Conservation (phyloP, 2,888 invertebrate species). For the Macrophya annulata region DNA sequence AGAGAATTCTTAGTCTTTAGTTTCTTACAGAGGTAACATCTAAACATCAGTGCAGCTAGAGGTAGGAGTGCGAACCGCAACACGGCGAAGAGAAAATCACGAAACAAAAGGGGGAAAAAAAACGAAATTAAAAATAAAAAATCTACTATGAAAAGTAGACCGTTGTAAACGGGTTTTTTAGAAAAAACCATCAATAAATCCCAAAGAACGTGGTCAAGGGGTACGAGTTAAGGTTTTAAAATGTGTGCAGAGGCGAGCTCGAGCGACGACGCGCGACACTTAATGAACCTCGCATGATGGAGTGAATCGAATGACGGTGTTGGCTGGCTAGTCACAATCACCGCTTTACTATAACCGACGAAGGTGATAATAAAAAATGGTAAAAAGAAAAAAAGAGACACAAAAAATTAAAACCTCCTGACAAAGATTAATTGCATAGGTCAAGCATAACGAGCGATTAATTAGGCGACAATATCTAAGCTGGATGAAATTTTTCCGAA, state of each 20-base stretch:
- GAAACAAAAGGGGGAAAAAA: not conserved
- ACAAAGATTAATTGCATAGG: constrained; percentile 69
- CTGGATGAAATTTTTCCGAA: not conserved
- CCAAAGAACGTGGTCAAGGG: not conserved
- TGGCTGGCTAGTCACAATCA: constrained; percentile 26
- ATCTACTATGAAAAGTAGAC: not conserved
- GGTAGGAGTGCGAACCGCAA: not conserved
- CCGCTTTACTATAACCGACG: constrained; percentile 12
- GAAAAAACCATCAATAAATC: constrained; percentile 35
- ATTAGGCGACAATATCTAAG: constrained; percentile 62
- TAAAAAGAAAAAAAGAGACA: constrained; percentile 22
- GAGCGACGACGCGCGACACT: constrained; percentile 56
- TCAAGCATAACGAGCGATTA: constrained; percentile 71
- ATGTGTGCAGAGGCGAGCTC: not conserved
- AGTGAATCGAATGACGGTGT: constrained; percentile 61
- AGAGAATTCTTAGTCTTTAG: not conserved
- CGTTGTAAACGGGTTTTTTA: not conserved
- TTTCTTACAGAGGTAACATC: not conserved
- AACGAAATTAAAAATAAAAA: not conserved
- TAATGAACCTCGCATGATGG: constrained; percentile 73
- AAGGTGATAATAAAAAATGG: not conserved
- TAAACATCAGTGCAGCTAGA: too few species aligned
- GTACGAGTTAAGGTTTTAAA: not conserved
- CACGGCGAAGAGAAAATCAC: not conserved
- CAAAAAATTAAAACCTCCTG: constrained; percentile 62